Evolutionary conservation across 1,140 invertebrate genomes (phyloP).

Genomic region (Penaeus indicus): DNA sequence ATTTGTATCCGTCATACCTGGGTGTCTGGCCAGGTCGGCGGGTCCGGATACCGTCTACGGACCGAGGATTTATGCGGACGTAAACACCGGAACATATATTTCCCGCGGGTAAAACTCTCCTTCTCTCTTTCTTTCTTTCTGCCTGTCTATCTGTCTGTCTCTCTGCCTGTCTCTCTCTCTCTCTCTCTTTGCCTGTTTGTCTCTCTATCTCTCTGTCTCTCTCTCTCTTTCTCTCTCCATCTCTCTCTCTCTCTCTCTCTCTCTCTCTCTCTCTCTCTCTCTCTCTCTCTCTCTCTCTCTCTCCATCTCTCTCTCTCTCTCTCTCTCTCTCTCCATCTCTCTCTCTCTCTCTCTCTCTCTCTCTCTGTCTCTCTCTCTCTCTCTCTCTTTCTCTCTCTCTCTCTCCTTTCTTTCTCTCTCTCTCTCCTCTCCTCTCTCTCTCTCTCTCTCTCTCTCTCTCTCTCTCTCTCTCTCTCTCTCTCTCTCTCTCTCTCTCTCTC

Average conservation of each 20-base stretch:
- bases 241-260: background rate
- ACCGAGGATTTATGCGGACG: too few relatives aligned
- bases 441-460: background rate
- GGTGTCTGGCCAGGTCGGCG: too few relatives aligned
- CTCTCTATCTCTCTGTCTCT: too few relatives aligned
- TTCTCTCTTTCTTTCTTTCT: background rate
- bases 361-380: background rate
- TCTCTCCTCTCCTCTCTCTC: background rate
- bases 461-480: background rate
- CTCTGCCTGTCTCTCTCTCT: background rate
- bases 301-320: too few relatives aligned
- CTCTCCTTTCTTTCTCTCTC: constrained; percentile 41
- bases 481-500: constrained; percentile 4
- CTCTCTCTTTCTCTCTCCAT: background rate
- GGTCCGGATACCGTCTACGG: too few relatives aligned
- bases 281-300: background rate
- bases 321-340: constrained; percentile 15
- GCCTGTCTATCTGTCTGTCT: background rate
- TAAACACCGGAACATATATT: too few relatives aligned
- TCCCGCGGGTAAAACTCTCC: background rate
- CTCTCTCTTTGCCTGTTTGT: too few relatives aligned
- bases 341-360: background rate
- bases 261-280: constrained; percentile 15
- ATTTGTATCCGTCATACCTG: too few relatives aligned
- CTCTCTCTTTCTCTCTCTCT: background rate